Evolutionary conservation across 2,797 vertebrate genomes (phyloP), one percentile per base, ranked within the genome.

Genomic region (Micromesistius poutassou): DNA sequence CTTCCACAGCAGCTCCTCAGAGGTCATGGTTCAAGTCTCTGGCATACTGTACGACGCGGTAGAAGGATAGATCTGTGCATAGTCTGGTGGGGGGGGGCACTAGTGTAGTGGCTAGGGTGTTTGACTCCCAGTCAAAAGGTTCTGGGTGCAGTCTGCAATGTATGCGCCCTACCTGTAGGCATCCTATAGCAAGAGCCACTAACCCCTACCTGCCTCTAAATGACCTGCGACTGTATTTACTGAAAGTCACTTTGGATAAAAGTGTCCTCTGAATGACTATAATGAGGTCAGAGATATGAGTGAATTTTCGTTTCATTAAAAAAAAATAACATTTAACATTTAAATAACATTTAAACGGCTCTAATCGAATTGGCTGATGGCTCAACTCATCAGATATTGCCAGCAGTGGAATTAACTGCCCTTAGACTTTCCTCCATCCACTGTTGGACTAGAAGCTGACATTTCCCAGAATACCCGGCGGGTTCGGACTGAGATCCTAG

Each of bases 341-440:
- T n/a, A 4, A 66, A 28, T 16, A 46, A n/a, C 62, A 66, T 66
- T 16, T 66, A 66, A 66, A 66, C 4, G 62, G n/a, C 22, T 16
- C n/a, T 46, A 25, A 28, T 28, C 62, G n/a, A 73, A 4, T 19
- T n/a, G 3, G 13, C 46, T 81, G 70, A 79, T 46, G 13, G 66
- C 28, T 75, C 84, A 87, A 82, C 82, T 81, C 78, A 79, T 22
- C 77, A 42, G 22, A 80, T 72, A 46, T 81, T 76, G 83, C 71
- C 76, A 79, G 72, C 82, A 84, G 82, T 81, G 14, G 50, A 55
- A 55, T 55, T 1, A 55, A 19, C 16, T 22, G 19, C 50, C 50
- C 50, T 14, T 55, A 19, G 35, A 71, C 31, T 2, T 74, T 50
- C 71, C 75, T 14, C 62, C 75, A 84, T 78, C 74, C 14, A 12